Conservation (phyloP, 2,113 vertebrate species). For the Emberiza fucata region DNA sequence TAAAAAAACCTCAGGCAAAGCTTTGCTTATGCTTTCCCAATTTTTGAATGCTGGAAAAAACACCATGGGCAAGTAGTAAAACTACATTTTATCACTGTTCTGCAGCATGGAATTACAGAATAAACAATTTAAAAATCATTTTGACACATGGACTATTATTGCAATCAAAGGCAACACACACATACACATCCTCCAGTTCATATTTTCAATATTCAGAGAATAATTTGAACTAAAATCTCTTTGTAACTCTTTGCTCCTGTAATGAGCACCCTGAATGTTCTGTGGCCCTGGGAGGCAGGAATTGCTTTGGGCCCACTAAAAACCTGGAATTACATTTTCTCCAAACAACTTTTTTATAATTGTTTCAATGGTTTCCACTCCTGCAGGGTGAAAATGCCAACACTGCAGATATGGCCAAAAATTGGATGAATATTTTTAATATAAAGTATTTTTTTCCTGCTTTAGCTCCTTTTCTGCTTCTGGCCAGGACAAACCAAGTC, state of each 20-base stretch:
- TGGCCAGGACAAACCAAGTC: neutral
- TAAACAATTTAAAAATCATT: neutral
- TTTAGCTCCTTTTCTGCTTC: neutral
- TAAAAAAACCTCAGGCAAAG: neutral
- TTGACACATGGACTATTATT: neutral
- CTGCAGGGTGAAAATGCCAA: neutral
- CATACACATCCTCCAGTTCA: neutral
- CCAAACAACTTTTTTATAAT: neutral
- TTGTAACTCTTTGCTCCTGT: neutral
- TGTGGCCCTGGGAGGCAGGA: neutral
- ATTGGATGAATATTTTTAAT: neutral
- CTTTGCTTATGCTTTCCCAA: neutral
- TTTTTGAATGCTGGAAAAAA: neutral
- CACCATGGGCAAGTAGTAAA: neutral
- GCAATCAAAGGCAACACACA: neutral
- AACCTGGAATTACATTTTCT: neutral
- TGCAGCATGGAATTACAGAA: neutral
- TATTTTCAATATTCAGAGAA: neutral
- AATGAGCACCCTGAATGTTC: fast-evolving
- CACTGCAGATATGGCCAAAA: neutral
- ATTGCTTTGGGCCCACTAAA: neutral
- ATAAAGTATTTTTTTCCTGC: fast-evolving
- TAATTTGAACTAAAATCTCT: neutral
- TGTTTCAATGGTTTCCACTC: neutral
- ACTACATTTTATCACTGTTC: neutral